These are phyloP conservation scores for Choloepus hoffmanni DNA, from an alignment of 2,113 vertebrate species.

Conservation along the genomic window DNA sequence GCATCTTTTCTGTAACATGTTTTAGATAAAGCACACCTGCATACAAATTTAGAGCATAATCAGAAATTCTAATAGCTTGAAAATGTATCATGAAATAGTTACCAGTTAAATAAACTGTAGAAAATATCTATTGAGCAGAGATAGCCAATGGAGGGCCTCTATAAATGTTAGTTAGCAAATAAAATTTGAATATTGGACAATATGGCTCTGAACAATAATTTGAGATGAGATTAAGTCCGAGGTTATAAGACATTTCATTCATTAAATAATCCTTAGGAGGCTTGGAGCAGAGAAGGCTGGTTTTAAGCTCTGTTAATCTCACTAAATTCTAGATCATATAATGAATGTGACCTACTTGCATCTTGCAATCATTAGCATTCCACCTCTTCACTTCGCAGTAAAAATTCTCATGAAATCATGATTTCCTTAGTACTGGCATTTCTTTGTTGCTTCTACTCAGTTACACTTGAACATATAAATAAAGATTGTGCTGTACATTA, in stretches of 20 bases:
- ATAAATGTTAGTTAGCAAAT: constrained; percentile 9
- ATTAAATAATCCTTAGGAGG: not conserved
- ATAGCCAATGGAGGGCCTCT: not conserved
- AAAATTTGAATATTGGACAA: not conserved
- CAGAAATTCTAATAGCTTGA: not conserved
- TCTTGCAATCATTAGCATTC: not conserved
- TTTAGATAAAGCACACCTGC: not conserved
- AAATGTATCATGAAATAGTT: not conserved
- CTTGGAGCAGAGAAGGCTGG: not conserved
- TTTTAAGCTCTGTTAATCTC: not conserved
- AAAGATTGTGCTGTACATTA: not conserved
- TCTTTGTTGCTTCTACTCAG: not conserved
- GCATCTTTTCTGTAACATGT: too few species aligned
- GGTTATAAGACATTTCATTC: not conserved
- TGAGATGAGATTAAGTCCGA: constrained; percentile 6
- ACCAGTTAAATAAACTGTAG: not conserved
- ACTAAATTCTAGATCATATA: not conserved
- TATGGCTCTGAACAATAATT: not conserved
- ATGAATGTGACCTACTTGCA: not conserved
- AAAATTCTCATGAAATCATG: not conserved
- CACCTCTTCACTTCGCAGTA: not conserved
- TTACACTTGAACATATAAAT: not conserved
- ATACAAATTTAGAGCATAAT: not conserved
- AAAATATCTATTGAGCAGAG: not conserved
- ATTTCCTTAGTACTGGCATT: not conserved